These are phyloP conservation scores for Clostera curtula DNA, from an alignment of 2,888 invertebrate genomes.

Conservation along the genomic window DNA sequence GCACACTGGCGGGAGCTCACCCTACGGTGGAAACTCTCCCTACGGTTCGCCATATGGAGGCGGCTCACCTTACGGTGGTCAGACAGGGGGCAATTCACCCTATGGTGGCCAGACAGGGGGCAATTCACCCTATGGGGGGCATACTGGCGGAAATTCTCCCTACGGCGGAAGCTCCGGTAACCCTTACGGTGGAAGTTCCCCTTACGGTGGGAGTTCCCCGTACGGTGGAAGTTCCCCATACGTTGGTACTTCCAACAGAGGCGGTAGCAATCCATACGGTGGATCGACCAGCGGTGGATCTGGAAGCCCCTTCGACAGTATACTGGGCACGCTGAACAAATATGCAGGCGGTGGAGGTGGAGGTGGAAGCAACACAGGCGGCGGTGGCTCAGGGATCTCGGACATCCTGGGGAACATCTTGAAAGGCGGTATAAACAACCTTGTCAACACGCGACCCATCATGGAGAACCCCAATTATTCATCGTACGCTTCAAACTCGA, in stretches of 20 bases:
- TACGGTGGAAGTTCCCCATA: constrained; percentile 25
- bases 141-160: too few species aligned
- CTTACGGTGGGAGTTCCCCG: constrained; percentile 23
- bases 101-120: constrained; percentile 33
- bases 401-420: constrained; percentile 45
- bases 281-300: constrained; percentile 24
- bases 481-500: constrained; percentile 49
- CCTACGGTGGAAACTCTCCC: constrained; percentile 14
- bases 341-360: constrained; percentile 36
- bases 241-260: constrained; percentile 20
- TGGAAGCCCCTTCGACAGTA: constrained; percentile 35
- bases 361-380: constrained; percentile 19
- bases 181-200: constrained; percentile 21
- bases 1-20: constrained; percentile 17
- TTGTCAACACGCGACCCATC: constrained; percentile 62
- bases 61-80: constrained; percentile 29
- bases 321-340: constrained; percentile 42
- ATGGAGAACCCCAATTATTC: constrained; percentile 63
- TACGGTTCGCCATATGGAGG: constrained; percentile 18
- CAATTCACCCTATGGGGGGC: constrained; percentile 19
- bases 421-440: constrained; percentile 37
- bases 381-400: constrained; percentile 33
- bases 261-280: constrained; percentile 23
- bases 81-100: constrained; percentile 23
- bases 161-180: constrained; percentile 29